Evolutionary conservation across 2,888 invertebrate species (phyloP), one percentile per base, ranked within the genome.

Genomic region (Megamerina dolium): DNA sequence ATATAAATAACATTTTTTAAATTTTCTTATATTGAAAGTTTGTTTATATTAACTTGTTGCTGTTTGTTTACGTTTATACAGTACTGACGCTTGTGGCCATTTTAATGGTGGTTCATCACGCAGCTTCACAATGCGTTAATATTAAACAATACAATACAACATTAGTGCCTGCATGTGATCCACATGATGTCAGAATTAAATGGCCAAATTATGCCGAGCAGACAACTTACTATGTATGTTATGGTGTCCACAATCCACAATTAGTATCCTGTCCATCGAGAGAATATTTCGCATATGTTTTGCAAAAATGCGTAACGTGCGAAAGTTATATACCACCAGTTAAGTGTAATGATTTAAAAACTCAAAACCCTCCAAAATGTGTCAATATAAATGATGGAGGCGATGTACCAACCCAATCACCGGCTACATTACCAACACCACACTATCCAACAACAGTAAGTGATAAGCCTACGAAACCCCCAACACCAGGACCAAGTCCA

Each of bases 251-350:
- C 2, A 16, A 10, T 1, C 23, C 53, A 0, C 2, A 16, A 1
- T 3, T 50, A 21, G 21, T 21, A 10, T 3, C 10, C 0, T 70
- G 69, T 33, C 12, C 43, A 1, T 0, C 16, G 0, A 40, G 38
- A 3, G 38, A 43, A 3, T 49, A 51, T 30, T 70, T 69, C 45
- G 49, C 41, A 29, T 64, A 57, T 32, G 56, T 55, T 2, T 8
- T 45, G 5, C 70, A 70, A 52, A 0, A 13, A 0, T 70, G 70
- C 48, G 33, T 13, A 6, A 0, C 44, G 2, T 60, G 62, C 18
- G 16, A 1, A 0, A 2, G 54, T 0, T 64, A 57, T 43, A 49
- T 63, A 26, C 60, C 63, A 12, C 41, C 60, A 2, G 53, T 56
- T 3, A 4, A 10, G 0, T 64, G 64, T 41, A 10, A 19, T 10